Conservation (phyloP, 2,888 invertebrate species). For the Pelosia muscerda region DNA sequence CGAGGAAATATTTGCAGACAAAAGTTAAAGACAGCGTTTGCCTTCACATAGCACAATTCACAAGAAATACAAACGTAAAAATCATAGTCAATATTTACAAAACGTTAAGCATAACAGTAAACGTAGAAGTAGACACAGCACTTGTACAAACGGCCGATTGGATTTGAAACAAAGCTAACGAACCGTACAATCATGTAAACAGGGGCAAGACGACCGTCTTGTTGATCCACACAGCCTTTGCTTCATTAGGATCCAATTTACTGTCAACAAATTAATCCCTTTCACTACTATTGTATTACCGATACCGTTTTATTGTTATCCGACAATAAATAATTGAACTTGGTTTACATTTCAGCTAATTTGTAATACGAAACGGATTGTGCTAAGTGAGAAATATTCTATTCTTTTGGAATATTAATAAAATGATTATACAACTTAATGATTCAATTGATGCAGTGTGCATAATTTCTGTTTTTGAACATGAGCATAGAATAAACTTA, state of each 20-base stretch:
- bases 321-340: constrained; percentile 41
- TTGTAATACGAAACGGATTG: constrained; percentile 26
- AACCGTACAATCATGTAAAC: constrained; percentile 86
- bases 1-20: background rate
- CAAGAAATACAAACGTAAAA: constrained; percentile 12
- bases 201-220: constrained; percentile 85
- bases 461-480: too few relatives aligned
- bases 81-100: constrained; percentile 20
- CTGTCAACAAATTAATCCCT: constrained; percentile 85
- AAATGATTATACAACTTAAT: background rate
- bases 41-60: constrained; percentile 10
- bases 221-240: constrained; percentile 86
- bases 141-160: constrained; percentile 68
- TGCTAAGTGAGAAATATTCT: constrained; percentile 23
- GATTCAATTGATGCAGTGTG: background rate
- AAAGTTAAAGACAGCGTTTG: constrained; percentile 11
- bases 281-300: constrained; percentile 67
- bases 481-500: too few relatives aligned
- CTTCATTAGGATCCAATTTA: constrained; percentile 87
- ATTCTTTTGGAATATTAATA: background rate
- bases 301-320: constrained; percentile 52
- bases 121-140: constrained; percentile 40
- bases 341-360: constrained; percentile 40
- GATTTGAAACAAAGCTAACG: constrained; percentile 86
- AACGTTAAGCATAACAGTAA: constrained; percentile 32